A percentile compares a stretch with the other conserved stretches of the same genome.
phyloP scores from a whole-genome alignment of 2,113 vertebrate genomes.

The Embiotoca jacksoni region DNA sequence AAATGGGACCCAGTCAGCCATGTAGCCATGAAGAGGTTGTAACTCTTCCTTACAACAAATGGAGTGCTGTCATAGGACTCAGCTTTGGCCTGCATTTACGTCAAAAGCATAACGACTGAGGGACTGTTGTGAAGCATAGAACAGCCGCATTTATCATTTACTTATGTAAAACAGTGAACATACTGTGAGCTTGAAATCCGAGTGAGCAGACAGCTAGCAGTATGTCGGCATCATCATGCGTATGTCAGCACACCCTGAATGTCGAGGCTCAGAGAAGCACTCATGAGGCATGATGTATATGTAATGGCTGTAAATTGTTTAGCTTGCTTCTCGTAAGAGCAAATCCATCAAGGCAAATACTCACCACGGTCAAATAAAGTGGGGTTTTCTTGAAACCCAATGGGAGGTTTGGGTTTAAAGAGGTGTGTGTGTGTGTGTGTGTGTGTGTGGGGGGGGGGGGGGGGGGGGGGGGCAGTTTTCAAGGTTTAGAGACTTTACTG shows the following conservation, averaged over 20 bases:
- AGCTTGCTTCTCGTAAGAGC: slow-evolving; percentile 10
- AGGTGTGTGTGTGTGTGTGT: no score
- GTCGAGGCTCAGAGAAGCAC: slow-evolving; percentile 18
- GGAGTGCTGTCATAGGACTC: background rate
- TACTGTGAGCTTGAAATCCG: slow-evolving; percentile 2
- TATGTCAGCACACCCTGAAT: slow-evolving; percentile 15
- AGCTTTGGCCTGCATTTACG: slow-evolving; percentile 25
- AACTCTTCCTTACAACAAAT: slow-evolving; percentile 40
- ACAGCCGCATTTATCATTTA: slow-evolving; percentile 59
- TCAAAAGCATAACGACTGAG: slow-evolving; percentile 25
- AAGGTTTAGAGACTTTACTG: slow-evolving; percentile 4
- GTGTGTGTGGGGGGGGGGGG: no score
- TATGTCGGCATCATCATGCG: slow-evolving; percentile 30
- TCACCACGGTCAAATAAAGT: background rate
- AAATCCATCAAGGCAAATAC: slow-evolving; percentile 19
- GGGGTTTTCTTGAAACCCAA: background rate
- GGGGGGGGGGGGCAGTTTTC: background rate
- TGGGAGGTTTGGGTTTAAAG: background rate
- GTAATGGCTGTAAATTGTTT: slow-evolving; percentile 30
- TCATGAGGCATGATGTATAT: slow-evolving; percentile 38
- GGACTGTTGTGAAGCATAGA: slow-evolving; percentile 27
- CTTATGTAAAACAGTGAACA: slow-evolving; percentile 42
- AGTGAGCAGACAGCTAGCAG: slow-evolving; percentile 27
- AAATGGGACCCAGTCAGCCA: slow-evolving; percentile 21
- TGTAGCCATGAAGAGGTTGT: slow-evolving; percentile 1